Evolutionary conservation across 2,113 vertebrate species (phyloP), one percentile per base, ranked within the genome.

Genomic region (Zeus faber): DNA sequence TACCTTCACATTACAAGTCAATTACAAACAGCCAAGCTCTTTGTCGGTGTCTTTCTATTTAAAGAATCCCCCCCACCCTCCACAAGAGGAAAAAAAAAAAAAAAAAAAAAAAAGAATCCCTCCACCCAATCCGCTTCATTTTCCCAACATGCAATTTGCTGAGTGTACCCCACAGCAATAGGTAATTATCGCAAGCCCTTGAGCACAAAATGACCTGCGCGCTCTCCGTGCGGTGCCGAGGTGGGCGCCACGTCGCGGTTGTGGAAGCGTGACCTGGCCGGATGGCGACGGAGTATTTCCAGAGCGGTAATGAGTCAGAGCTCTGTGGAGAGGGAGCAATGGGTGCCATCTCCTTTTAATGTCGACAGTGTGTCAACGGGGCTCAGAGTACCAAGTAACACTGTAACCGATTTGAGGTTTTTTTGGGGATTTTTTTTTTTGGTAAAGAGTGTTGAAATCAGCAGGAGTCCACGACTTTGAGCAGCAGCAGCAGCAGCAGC

Each of bases 171-270:
- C 24, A 1, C 27, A 62, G 73, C 53, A 5, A 48, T 37, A 67
- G 61, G 58, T 76, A 79, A 81, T 76, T 77, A 76, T 73, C 67
- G 43, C 41, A 69, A 70, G 67, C 29, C 17, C 54, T 70, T 54
- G 56, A 62, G 53, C 71, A 68, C 68, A 65, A 79, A 71, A 70
- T 81, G 43, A 69, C 68, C 50, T 65, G 50, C 27, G 46, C 56
- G 11, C 31, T n/a, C n/a, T n/a, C n/a, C n/a, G n/a, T n/a, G n/a
- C 49, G 21, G 24, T 65, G 62, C 69, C 68, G 37, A 31, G 20
- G 53, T 45, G 29, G 55, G 62, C 24, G 47, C 46, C 26, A 16
- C 39, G 29, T 62, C 54, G 54, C 53, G 6, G 26, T 39, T 37
- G 67, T 65, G 70, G 29, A 58, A 35, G 59, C 56, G 48, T 45